phyloP scores from a whole-genome alignment of 2,113 vertebrate species.

The Eretmodus cyanostictus region DNA sequence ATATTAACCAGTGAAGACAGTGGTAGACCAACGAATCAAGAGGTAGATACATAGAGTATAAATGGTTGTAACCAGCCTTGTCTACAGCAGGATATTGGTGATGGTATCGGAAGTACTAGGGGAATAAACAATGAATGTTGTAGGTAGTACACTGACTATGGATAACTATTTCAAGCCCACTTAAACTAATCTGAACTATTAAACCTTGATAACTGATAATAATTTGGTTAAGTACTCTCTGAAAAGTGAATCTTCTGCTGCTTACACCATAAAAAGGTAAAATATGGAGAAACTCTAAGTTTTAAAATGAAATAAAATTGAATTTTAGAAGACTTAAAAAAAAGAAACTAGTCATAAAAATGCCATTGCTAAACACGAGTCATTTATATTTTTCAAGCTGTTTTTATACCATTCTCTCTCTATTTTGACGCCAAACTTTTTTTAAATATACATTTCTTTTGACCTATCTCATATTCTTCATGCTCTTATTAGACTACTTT shows the following conservation, averaged over 20 bases:
- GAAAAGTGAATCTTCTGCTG: not conserved
- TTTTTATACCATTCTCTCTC: not conserved
- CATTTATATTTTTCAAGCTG: not conserved
- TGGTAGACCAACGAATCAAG: not conserved
- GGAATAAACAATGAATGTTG: not conserved
- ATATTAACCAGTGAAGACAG: not conserved
- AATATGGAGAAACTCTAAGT: not conserved
- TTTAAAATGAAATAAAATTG: not conserved
- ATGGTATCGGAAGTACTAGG: not conserved
- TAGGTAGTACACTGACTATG: not conserved
- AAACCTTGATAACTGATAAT: not conserved
- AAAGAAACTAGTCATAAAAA: not conserved
- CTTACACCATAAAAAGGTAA: not conserved
- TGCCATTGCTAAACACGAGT: not conserved
- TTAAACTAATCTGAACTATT: not conserved
- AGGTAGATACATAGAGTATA: not conserved
- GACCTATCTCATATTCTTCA: constrained; percentile 9
- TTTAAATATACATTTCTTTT: constrained; percentile 30
- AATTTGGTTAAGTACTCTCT: not conserved
- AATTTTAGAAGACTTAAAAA: not conserved
- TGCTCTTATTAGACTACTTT: not conserved
- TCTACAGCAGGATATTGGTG: not conserved
- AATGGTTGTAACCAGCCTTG: not conserved
- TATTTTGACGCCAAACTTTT: not conserved
- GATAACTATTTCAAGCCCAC: not conserved